These are phyloP conservation scores for Indicator maculatus DNA, from an alignment of 2,113 vertebrate genomes.

Conservation along the genomic window DNA sequence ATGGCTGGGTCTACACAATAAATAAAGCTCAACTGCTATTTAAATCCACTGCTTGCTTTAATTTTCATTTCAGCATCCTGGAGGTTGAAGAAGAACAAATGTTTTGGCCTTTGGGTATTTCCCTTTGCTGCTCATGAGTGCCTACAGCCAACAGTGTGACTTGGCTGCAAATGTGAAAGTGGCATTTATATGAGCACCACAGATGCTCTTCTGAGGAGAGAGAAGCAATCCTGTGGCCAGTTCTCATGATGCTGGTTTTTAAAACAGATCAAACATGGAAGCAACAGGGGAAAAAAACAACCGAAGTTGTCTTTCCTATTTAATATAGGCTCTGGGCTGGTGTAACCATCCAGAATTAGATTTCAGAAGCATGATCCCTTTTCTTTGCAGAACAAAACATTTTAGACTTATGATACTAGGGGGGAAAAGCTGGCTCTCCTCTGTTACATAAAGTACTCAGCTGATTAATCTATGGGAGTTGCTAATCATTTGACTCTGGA, in stretches of 20 bases:
- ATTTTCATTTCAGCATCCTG: background rate
- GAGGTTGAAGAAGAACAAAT: background rate
- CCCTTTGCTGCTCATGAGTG: background rate
- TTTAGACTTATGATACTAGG: background rate
- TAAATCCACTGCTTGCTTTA: background rate
- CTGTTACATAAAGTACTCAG: slow-evolving; percentile 38
- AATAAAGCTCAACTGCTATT: background rate
- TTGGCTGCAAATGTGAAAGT: background rate
- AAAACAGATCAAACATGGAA: slow-evolving; percentile 30
- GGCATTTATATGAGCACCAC: background rate
- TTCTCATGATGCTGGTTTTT: slow-evolving; percentile 21
- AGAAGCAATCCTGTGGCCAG: background rate
- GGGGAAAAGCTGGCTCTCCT: slow-evolving; percentile 9
- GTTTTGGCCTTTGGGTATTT: background rate
- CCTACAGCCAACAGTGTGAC: background rate
- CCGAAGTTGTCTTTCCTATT: slow-evolving; percentile 20
- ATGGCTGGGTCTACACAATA: background rate
- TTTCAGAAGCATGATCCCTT: slow-evolving; percentile 20
- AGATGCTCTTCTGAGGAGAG: slow-evolving; percentile 8
- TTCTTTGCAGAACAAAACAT: slow-evolving; percentile 4
- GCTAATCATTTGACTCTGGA: slow-evolving; percentile 37
- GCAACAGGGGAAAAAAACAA: background rate
- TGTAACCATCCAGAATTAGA: background rate
- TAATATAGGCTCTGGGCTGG: background rate
- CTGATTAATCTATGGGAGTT: slow-evolving; percentile 46